Percentiles rank a stretch among this genome's conserved stretches.
These are phyloP conservation scores for Gadopsis marmoratus DNA, from an alignment of 2,797 vertebrate genomes.

Conservation along the genomic window DNA sequence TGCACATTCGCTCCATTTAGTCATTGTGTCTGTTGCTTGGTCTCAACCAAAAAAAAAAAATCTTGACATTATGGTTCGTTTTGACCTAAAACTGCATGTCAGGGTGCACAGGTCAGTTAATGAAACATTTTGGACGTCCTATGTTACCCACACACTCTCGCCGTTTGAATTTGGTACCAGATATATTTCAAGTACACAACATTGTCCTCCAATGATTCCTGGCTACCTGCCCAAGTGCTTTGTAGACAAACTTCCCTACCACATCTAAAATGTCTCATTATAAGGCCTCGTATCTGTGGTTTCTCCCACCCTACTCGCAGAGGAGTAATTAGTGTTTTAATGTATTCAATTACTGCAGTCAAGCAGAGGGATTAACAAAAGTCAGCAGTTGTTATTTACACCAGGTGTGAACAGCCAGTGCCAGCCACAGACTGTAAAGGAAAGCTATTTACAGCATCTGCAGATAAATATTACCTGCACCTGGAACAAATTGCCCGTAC, in stretches of 20 bases:
- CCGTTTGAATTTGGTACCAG: not conserved
- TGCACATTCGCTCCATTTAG: not conserved
- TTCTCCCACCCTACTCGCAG: constrained; percentile 21
- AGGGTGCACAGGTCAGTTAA: not conserved
- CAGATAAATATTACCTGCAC: constrained; percentile 14
- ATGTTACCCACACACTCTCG: not conserved
- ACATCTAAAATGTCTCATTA: constrained; percentile 17
- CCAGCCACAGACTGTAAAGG: not conserved
- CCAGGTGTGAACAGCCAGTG: constrained; percentile 47
- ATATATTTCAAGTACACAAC: not conserved
- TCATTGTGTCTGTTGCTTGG: not conserved
- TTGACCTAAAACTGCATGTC: not conserved
- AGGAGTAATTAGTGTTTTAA: constrained; percentile 55
- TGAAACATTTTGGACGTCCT: not conserved
- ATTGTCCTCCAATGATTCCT: not conserved
- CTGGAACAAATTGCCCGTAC: constrained; percentile 30
- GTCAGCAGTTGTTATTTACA: constrained; percentile 55
- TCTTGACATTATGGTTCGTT: not conserved
- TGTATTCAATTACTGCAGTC: constrained; percentile 52
- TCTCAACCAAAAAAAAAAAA: not conserved
- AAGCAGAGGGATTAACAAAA: constrained; percentile 52
- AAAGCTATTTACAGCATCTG: constrained; percentile 36
- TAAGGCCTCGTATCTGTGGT: constrained; percentile 15
- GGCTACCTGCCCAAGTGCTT: not conserved
- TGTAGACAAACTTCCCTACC: constrained; percentile 23